Base-by-base conservation (phyloP, 2,797 vertebrate genomes). In the Chrosomus eos region DNA sequence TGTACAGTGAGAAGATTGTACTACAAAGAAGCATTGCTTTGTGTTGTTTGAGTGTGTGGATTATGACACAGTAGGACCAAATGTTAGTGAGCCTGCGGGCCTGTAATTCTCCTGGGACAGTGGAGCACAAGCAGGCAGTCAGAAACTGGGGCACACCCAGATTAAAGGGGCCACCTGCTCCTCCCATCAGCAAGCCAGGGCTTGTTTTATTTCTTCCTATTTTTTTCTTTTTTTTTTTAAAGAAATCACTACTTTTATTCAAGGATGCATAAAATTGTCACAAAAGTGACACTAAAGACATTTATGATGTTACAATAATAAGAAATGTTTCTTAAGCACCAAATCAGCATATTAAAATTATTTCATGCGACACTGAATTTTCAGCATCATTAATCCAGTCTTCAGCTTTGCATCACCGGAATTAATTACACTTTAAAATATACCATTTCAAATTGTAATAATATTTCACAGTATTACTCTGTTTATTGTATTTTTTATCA, bases 41-140 rank as follows among this genome's bases (percentile, higher is more conserved):
- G 55, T 45, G 55, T 45, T 79, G 55, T 73, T 64, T 33, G 36
- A 73, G 43, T 38, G 53, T 45, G 43, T 80, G 33, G 26, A 60
- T 83, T 72, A 19, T 18, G 18, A 19, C 18, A 19, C 7, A 19
- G 48, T 51, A 23, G 8, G 21, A 9, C 53, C 21, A 23, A 55
- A 23, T 87, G 79, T 85, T 71, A 83, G 55, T 36, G n/a, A 72
- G 62, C 36, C 80, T 81, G 26, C 62, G 26, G 81, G 62, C 68
- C 86, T 62, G 14, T 89, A 87, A 89, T 89, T 78, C 84, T 75
- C 73, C 81, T 87, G 71, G 64, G 81, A 81, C 67, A 73, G 70
- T 81, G 60, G 68, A 64, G 28, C 8, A 28, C 48, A 26, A 26
- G 51, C 38, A 75, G n/a, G 40, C 45, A 26, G 64, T 48, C 38